Evolutionary conservation across 2,888 invertebrate species (phyloP).

Genomic region (Mimas tiliae): DNA sequence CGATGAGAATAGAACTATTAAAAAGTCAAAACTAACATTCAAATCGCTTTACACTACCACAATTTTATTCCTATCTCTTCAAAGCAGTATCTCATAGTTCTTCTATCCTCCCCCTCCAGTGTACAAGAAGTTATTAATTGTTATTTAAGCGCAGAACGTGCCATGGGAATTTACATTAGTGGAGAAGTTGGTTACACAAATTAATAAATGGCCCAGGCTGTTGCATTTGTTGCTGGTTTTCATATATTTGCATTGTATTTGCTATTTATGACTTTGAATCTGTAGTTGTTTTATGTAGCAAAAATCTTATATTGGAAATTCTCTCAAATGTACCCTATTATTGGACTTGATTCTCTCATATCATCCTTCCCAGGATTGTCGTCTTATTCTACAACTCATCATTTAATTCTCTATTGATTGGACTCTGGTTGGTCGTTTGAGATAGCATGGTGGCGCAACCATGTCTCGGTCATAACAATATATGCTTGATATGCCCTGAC

Average conservation of each 20-base stretch:
- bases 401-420: too few relatives aligned
- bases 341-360: too few relatives aligned
- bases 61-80: too few relatives aligned
- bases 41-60: neutral
- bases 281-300: too few relatives aligned
- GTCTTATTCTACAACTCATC: too few relatives aligned
- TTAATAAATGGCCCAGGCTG: conserved; percentile 57
- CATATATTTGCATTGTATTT: conserved; percentile 42
- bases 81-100: neutral
- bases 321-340: too few relatives aligned
- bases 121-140: conserved; percentile 42
- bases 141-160: conserved; percentile 28
- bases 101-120: conserved; percentile 29
- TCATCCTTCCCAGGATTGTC: too few relatives aligned
- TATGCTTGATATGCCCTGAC: too few relatives aligned
- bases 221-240: conserved; percentile 51
- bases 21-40: neutral
- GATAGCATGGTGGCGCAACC: too few relatives aligned
- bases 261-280: neutral
- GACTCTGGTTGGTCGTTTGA: too few relatives aligned
- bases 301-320: neutral
- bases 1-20: too few relatives aligned
- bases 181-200: conserved; percentile 51
- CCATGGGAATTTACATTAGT: conserved; percentile 37
- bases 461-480: too few relatives aligned